Base-by-base conservation (phyloP, 2,888 invertebrate species). In the Eulithis testata region DNA sequence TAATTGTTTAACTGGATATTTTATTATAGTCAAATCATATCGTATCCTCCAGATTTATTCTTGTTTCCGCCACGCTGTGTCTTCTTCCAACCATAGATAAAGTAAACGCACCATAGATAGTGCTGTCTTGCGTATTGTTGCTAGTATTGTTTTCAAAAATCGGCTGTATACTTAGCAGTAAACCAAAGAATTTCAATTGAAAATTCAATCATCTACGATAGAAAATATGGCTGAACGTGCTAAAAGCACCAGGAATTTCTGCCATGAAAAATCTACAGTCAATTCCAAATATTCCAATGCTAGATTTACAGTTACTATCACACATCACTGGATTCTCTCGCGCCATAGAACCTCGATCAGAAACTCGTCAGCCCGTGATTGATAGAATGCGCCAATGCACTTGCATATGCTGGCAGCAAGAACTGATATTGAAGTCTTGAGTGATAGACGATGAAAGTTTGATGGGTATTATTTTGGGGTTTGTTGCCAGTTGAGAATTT, bases 331-430 rank as follows among this genome's bases (percentile, higher is more conserved):
- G 59, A 14, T 56, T 51, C 54, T 54, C 61, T 37, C 69, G 62
- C 65, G 69, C 68, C 76, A 85, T 87, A 79, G 81, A 74, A 85
- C 82, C 77, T 81, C 86, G 83, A 75, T 88, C 86, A 88, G 82
- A 86, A 84, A 76, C 79, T 84, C 89, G 83, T 87, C 90, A 88
- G 81, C 79, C 64, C 65, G 73, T 87, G 88, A 89, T 89, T 88
- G 89, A 89, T 89, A 64, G 81, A 77, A 76, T 73, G 80, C 71
- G 68, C 37, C 56, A 21, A 2, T 65, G 67, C 62, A 55, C 65
- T 64, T 49, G 63, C 67, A 67, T 49, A 45, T 76, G 73, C 71
- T 71, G 72, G 73, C 76, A 55, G 62, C 45, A 63, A 63, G 60
- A 65, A 63, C 63, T 65, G 61, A 66, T 66, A 68, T 66, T 60